A percentile compares a stretch with the other conserved stretches of the same genome.
Conservation (phyloP, 35 echinoderm and acorn worm genomes). For the Acanthaster planci region DNA sequence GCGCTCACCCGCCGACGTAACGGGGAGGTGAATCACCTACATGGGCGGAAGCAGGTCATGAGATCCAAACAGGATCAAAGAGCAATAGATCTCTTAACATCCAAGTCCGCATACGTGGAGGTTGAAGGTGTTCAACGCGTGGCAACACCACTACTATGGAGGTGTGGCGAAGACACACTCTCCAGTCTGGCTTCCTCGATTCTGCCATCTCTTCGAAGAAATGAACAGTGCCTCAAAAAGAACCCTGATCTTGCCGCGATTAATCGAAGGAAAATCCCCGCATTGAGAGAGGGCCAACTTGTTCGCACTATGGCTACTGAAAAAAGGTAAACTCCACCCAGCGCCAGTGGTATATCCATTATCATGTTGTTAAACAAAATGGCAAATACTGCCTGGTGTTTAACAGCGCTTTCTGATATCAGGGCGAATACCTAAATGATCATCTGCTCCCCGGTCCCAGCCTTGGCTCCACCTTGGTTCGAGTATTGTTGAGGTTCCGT, state of each 20-base stretch:
- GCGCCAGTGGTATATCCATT: not conserved
- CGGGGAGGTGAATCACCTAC: too few species aligned
- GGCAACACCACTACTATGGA: not conserved
- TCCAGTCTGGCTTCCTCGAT: not conserved
- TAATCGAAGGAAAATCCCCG: not conserved
- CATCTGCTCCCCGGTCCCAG: constrained; percentile 36
- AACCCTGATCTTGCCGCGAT: not conserved
- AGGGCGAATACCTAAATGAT: not conserved
- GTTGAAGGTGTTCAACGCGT: not conserved
- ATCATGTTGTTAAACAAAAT: constrained; percentile 20
- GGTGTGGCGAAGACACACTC: not conserved
- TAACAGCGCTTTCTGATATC: too few species aligned
- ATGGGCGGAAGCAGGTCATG: not conserved
- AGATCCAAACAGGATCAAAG: not conserved
- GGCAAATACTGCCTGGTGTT: constrained; percentile 26
- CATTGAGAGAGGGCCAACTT: not conserved
- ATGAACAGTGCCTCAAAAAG: not conserved
- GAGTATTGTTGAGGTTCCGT: too few species aligned
- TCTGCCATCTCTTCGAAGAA: not conserved
- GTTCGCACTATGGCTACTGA: not conserved
- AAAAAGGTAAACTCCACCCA: not conserved
- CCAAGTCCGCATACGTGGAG: not conserved
- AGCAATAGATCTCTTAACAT: not conserved
- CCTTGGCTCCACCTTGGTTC: constrained; percentile 24
- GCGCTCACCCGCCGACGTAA: too few species aligned